phyloP scores from a whole-genome alignment of 1,140 invertebrate species.

The Parapsyche elsis region DNA sequence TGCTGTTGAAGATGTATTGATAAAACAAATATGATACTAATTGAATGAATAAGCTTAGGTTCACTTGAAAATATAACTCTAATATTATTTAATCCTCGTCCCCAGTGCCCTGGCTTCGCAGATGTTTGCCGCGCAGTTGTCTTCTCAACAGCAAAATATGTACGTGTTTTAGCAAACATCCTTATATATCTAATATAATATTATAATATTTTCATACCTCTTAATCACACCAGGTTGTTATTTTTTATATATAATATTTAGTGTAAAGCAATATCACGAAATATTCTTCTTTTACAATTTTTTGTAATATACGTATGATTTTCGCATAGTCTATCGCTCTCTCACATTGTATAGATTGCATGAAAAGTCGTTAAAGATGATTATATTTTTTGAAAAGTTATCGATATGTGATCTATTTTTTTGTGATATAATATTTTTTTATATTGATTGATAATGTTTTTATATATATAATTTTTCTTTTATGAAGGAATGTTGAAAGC shows the following conservation, averaged over 20 bases:
- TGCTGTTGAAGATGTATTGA: neutral
- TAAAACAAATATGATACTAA: neutral
- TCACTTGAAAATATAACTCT: slow-evolving; percentile 4
- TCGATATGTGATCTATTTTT: slow-evolving; percentile 55
- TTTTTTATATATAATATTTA: slow-evolving; percentile 23
- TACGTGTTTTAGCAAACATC: slow-evolving; percentile 71
- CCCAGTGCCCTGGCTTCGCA: slow-evolving; percentile 95
- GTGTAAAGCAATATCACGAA: slow-evolving; percentile 20
- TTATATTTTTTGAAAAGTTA: slow-evolving; percentile 27
- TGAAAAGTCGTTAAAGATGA: slow-evolving; percentile 32
- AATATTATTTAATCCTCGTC: slow-evolving; percentile 68
- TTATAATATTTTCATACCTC: slow-evolving; percentile 31
- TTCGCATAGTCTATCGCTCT: slow-evolving; percentile 13
- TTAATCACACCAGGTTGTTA: slow-evolving; percentile 12
- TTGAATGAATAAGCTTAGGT: slow-evolving; percentile 5
- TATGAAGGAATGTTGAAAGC: slow-evolving; percentile 66
- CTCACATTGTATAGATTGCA: slow-evolving; percentile 45
- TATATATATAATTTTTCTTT: slow-evolving; percentile 55
- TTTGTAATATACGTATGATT: slow-evolving; percentile 1
- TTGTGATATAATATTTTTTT: slow-evolving; percentile 60
- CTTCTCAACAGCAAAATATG: slow-evolving; percentile 90
- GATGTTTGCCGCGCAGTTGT: slow-evolving; percentile 91
- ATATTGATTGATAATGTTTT: neutral
- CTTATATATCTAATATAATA: slow-evolving; percentile 37
- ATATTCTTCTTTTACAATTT: neutral